Percentiles rank a stretch among this genome's conserved stretches.
phyloP scores from a whole-genome alignment of 2,888 invertebrate genomes.

The Unio pictorum region DNA sequence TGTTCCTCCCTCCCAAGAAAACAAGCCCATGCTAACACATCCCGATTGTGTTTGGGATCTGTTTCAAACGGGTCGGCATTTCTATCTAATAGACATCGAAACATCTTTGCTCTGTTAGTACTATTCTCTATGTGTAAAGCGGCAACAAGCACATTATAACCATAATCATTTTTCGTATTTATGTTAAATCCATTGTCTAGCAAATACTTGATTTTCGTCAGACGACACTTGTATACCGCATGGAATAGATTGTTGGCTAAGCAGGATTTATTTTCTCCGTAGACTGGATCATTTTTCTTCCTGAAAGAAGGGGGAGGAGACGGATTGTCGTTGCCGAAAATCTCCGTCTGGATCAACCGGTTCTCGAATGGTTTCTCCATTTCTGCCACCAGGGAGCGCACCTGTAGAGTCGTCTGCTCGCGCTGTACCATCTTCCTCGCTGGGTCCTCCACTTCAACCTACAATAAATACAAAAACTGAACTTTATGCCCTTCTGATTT shows the following conservation, averaged over 20 bases:
- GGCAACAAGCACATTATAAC: constrained; percentile 55
- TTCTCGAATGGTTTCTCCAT: constrained; percentile 23
- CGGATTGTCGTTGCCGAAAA: constrained; percentile 4
- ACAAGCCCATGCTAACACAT: constrained; percentile 59
- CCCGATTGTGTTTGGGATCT: constrained; percentile 46
- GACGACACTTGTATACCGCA: constrained; percentile 44
- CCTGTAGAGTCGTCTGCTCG: constrained; percentile 40
- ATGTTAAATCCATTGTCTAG: constrained; percentile 51
- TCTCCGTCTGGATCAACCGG: constrained; percentile 6
- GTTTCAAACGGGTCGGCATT: constrained; percentile 49
- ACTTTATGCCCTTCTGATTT: too few relatives aligned
- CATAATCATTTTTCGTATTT: constrained; percentile 54
- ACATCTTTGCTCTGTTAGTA: constrained; percentile 51
- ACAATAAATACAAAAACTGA: too few relatives aligned
- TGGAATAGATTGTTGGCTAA: constrained; percentile 48
- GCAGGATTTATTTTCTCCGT: constrained; percentile 30
- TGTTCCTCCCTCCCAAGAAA: constrained; percentile 47
- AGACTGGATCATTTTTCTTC: constrained; percentile 15
- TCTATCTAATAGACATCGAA: constrained; percentile 48
- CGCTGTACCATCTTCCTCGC: constrained; percentile 37
- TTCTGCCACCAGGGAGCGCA: constrained; percentile 28
- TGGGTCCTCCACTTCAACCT: too few relatives aligned
- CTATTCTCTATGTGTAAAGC: constrained; percentile 57
- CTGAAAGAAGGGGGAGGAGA: constrained; percentile 6
- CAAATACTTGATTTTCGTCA: constrained; percentile 47